Base-by-base conservation (phyloP, 2,797 vertebrate genomes). In the Spinibarbus caldwelli region DNA sequence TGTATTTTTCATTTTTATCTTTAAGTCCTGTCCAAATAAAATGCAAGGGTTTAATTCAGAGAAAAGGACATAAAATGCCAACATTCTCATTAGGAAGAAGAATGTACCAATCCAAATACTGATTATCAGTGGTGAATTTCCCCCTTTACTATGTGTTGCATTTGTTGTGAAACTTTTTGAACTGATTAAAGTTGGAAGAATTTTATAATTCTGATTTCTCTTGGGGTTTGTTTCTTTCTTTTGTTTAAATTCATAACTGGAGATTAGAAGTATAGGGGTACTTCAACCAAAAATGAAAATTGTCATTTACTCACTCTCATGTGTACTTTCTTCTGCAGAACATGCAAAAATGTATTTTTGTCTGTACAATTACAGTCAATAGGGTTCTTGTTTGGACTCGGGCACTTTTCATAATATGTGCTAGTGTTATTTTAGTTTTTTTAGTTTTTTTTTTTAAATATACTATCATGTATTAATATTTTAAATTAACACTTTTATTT, bases 91-190 rank as follows among this genome's bases (percentile, higher is more conserved):
- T 94, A 93, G 93, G 90, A 93, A 92, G 36, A 92, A 68, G 90
- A 95, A 93, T 94, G 93, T 95, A 94, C 91, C 93, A 93, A 94
- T 94, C 92, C 91, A 92, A 93, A 93, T 90, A 92, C 88, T 90
- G 31, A 34, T 34, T 92, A 90, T 91, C 75, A 80, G 66, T 78
- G 85, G 54, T 64, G 45, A 90, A 90, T 89, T 91, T 90, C 91
- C 91, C 64, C 92, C 92, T 94, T 93, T 92, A 92, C 88, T 85
- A 94, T 93, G 94, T 95, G 94, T 95, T 95, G 91, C 90, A 93
- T 93, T 95, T 95, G 95, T 95, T 95, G 95, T 96, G 95, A 95
- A 91, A 92, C 90, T 94, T 95, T 96, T 96, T 95, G 93, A 95
- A 94, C 91, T 94, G 92, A 96, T 95, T 96, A 96, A 96, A 96